A percentile compares a stretch with the other conserved stretches of the same genome.
Evolutionary conservation across 1,140 invertebrate species (phyloP).

Genomic region (Catajapyx aquilonaris): DNA sequence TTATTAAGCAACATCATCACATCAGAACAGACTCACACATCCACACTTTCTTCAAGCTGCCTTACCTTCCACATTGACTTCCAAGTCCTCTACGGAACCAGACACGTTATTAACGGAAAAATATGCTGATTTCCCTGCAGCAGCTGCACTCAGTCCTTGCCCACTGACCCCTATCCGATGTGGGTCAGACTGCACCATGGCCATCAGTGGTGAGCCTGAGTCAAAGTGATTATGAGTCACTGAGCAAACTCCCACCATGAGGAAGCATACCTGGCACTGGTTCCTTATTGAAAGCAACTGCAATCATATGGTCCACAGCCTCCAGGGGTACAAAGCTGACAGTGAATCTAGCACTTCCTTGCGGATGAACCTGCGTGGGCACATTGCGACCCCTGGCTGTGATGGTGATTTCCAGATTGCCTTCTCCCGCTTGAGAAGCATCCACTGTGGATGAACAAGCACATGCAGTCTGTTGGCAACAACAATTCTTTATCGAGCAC

Average conservation of each 20-base stretch:
- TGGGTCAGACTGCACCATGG: slow-evolving; percentile 42
- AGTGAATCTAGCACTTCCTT: slow-evolving; percentile 71
- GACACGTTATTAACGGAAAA: slow-evolving; percentile 51
- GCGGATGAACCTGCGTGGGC: slow-evolving; percentile 90
- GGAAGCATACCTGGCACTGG: slow-evolving; percentile 30
- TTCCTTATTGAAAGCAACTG: slow-evolving; percentile 90
- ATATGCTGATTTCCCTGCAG: slow-evolving; percentile 45
- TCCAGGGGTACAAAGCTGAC: slow-evolving; percentile 89
- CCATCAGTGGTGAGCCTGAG: slow-evolving; percentile 55
- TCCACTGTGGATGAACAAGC: slow-evolving; percentile 40
- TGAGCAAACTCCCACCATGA: background rate
- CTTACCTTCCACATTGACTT: slow-evolving; percentile 86
- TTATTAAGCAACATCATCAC: too few species aligned
- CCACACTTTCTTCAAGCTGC: background rate
- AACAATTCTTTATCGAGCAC: background rate
- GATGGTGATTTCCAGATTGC: slow-evolving; percentile 93
- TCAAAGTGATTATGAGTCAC: slow-evolving; percentile 4
- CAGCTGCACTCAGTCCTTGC: slow-evolving; percentile 38
- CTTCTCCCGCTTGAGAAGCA: slow-evolving; percentile 89
- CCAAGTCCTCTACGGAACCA: slow-evolving; percentile 70
- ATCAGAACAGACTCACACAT: too few species aligned
- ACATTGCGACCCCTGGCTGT: slow-evolving; percentile 81
- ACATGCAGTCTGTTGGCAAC: too few species aligned
- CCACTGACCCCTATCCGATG: slow-evolving; percentile 48
- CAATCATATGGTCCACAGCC: slow-evolving; percentile 80